Conservation (phyloP, 2,888 invertebrate species). For the Rhodophaea formosa region DNA sequence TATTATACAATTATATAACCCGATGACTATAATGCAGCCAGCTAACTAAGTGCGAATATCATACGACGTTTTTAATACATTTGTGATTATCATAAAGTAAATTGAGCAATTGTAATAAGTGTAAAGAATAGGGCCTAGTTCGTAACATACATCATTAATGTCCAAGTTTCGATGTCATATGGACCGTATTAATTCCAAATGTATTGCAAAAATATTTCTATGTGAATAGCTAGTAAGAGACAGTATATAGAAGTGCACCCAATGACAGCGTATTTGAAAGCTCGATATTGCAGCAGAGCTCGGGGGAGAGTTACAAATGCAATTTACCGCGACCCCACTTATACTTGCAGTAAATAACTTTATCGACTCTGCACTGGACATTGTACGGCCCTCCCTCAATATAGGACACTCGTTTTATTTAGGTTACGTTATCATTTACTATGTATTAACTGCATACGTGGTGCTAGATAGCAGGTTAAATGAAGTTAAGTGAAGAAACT, state of each 20-base stretch:
- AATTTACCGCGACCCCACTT: slow-evolving; percentile 63
- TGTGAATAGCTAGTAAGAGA: not conserved
- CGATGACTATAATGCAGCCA: too few species aligned
- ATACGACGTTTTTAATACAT: too few species aligned
- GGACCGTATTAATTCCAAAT: too few species aligned
- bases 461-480: not conserved
- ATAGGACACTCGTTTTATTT: slow-evolving; percentile 16
- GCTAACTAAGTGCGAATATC: too few species aligned
- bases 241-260: not conserved
- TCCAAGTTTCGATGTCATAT: too few species aligned
- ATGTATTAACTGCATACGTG: not conserved
- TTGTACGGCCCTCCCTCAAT: slow-evolving; percentile 23
- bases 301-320: slow-evolving; percentile 62
- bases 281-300: slow-evolving; percentile 50
- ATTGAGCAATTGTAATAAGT: too few species aligned
- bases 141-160: too few species aligned
- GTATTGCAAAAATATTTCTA: not conserved
- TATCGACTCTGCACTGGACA: slow-evolving; percentile 50
- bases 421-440: slow-evolving; percentile 9
- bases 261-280: slow-evolving; percentile 25
- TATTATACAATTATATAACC: too few species aligned
- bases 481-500: not conserved
- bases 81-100: too few species aligned
- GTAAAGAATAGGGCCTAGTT: too few species aligned
- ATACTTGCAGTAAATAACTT: slow-evolving; percentile 65